A percentile compares a stretch with the other conserved stretches of the same genome.
Conservation (phyloP, 2,797 vertebrate genomes). For the Philypnodon macrostomus region DNA sequence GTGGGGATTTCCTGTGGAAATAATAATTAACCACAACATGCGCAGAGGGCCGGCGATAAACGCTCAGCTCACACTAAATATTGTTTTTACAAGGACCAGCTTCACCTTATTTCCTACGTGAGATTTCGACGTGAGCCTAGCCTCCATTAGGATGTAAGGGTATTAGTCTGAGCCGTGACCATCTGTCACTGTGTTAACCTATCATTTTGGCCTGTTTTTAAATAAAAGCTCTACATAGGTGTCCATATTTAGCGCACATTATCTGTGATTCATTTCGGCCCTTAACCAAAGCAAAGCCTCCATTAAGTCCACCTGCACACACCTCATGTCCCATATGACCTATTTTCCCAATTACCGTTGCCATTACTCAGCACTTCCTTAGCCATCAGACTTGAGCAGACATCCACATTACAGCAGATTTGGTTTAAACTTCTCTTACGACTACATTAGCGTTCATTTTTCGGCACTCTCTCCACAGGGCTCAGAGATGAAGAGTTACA, state of each 20-base stretch:
- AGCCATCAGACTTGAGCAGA: slow-evolving; percentile 51
- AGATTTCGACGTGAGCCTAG: slow-evolving; percentile 77
- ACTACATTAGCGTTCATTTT: slow-evolving; percentile 65
- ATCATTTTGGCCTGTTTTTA: slow-evolving; percentile 84
- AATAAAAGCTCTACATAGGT: slow-evolving; percentile 77
- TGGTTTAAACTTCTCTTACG: slow-evolving; percentile 54
- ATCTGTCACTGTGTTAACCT: slow-evolving; percentile 67
- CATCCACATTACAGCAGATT: slow-evolving; percentile 56
- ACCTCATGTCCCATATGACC: slow-evolving; percentile 70
- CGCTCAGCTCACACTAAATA: slow-evolving; percentile 67
- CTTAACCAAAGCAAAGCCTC: slow-evolving; percentile 68
- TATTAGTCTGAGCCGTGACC: slow-evolving; percentile 55
- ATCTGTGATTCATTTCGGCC: slow-evolving; percentile 71
- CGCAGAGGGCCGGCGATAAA: slow-evolving; percentile 80
- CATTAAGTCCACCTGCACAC: slow-evolving; percentile 76
- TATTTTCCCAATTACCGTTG: slow-evolving; percentile 76
- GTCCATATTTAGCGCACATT: slow-evolving; percentile 76
- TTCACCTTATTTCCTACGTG: slow-evolving; percentile 78
- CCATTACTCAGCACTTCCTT: slow-evolving; percentile 69
- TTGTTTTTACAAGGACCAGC: slow-evolving; percentile 67
- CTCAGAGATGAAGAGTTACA: slow-evolving; percentile 64
- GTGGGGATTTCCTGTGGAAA: slow-evolving; percentile 90
- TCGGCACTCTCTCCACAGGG: slow-evolving; percentile 66
- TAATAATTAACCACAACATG: slow-evolving; percentile 90
- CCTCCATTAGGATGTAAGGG: slow-evolving; percentile 66